These are phyloP conservation scores for Hippasteria phrygiana DNA, from an alignment of 53 echinoderm and acorn worm genomes.

Conservation along the genomic window DNA sequence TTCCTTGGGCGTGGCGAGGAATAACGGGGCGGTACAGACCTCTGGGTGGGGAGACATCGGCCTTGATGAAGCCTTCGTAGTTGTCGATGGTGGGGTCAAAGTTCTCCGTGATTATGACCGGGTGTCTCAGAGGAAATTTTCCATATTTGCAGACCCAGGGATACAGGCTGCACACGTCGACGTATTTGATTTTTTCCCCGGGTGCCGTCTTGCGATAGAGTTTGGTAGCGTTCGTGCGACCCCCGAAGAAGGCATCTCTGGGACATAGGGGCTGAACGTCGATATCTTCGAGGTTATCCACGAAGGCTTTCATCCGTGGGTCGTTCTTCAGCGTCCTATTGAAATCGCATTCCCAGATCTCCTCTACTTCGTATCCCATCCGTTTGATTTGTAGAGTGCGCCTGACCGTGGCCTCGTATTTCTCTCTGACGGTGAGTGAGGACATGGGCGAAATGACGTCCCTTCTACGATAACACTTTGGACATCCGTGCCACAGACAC, in stretches of 20 bases:
- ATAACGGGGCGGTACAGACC: background rate
- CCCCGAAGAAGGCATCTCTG: conserved; percentile 59
- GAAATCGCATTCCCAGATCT: no score
- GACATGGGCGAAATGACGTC: background rate
- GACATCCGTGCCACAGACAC: conserved; percentile 63
- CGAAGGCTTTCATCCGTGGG: background rate
- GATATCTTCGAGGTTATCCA: background rate
- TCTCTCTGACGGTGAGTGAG: no score
- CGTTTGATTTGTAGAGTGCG: no score
- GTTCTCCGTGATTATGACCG: no score
- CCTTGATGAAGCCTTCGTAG: no score
- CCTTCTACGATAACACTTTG: conserved; percentile 23
- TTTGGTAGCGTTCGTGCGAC: conserved; percentile 64
- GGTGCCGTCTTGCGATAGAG: background rate
- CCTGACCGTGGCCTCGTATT: no score
- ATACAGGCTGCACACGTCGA: no score
- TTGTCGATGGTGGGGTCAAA: background rate
- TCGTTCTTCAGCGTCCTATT: background rate
- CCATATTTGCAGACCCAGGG: background rate
- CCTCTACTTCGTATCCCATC: no score
- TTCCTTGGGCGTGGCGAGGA: no score
- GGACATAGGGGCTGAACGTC: background rate
- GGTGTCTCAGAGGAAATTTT: background rate
- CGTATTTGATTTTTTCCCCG: background rate
- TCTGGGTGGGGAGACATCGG: background rate